phyloP scores from a whole-genome alignment of 2,113 vertebrate species.

The Casuarius casuarius region DNA sequence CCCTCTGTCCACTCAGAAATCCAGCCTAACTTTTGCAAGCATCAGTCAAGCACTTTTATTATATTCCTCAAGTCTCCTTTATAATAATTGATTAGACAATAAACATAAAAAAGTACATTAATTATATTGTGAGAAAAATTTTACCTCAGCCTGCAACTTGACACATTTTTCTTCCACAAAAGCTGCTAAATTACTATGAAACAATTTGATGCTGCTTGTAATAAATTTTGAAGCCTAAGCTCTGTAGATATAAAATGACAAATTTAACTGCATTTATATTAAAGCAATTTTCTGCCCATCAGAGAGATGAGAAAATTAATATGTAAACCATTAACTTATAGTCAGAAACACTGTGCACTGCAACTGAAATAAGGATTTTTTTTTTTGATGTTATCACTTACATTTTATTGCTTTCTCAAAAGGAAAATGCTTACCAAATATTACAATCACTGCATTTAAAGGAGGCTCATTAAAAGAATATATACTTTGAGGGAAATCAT shows the following conservation, averaged over 20 bases:
- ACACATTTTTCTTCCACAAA: slow-evolving; percentile 48
- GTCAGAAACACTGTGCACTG: slow-evolving; percentile 46
- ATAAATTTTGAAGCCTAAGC: slow-evolving; percentile 62
- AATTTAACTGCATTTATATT: slow-evolving; percentile 73
- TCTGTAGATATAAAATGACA: slow-evolving; percentile 70
- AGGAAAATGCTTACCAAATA: slow-evolving; percentile 59
- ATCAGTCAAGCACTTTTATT: slow-evolving; percentile 29
- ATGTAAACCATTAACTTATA: slow-evolving; percentile 73
- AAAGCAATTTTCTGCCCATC: slow-evolving; percentile 74
- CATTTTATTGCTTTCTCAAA: slow-evolving; percentile 63
- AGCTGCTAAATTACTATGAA: slow-evolving; percentile 51
- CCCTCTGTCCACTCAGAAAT: neutral
- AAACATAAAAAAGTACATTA: slow-evolving; percentile 62
- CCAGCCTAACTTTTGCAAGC: neutral
- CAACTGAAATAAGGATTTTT: slow-evolving; percentile 53
- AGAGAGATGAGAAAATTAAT: slow-evolving; percentile 74
- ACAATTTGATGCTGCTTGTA: slow-evolving; percentile 45
- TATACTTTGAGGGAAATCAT: slow-evolving; percentile 40
- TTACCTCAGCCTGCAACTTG: slow-evolving; percentile 26
- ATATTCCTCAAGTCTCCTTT: slow-evolving; percentile 28
- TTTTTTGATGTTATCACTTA: slow-evolving; percentile 48
- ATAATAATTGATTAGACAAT: slow-evolving; percentile 69
- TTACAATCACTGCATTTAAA: slow-evolving; percentile 53
- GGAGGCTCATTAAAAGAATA: slow-evolving; percentile 56
- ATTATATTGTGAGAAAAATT: slow-evolving; percentile 53